These are phyloP conservation scores for Allophyes oxyacanthae DNA, from an alignment of 2,888 invertebrate species.

Conservation along the genomic window DNA sequence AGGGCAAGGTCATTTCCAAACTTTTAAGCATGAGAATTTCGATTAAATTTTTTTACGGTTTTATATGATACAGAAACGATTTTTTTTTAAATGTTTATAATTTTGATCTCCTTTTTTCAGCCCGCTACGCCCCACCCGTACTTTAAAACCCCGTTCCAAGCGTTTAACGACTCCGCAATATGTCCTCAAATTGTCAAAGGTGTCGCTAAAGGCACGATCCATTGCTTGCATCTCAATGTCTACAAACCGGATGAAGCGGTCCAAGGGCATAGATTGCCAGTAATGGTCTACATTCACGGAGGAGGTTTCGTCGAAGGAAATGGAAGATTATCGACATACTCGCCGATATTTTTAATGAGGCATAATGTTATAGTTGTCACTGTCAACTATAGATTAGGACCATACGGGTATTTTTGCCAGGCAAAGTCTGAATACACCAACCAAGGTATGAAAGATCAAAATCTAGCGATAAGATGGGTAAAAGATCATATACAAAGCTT, in stretches of 20 bases:
- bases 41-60: no score
- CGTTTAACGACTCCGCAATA: conserved; percentile 5
- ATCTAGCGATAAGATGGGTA: conserved; percentile 36
- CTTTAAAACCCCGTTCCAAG: conserved; percentile 13
- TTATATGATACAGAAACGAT: no score
- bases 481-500: conserved; percentile 36
- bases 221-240: conserved; percentile 37
- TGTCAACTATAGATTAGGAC: conserved; percentile 40
- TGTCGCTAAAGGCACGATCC: conserved; percentile 15
- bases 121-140: conserved; percentile 19
- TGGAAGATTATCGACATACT: neutral
- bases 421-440: conserved; percentile 24
- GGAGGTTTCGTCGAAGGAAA: conserved; percentile 18
- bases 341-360: conserved; percentile 22
- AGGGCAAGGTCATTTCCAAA: no score
- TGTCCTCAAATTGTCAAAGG: conserved; percentile 29
- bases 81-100: no score
- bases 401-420: conserved; percentile 34
- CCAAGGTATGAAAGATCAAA: conserved; percentile 44
- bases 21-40: no score
- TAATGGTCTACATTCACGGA: conserved; percentile 41
- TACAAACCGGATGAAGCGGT: conserved; percentile 18
- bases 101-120: conserved; percentile 6
- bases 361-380: conserved; percentile 31
- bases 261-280: conserved; percentile 13